Evolutionary conservation across 1,140 invertebrate genomes (phyloP).

Genomic region (Calephelis nemesis): DNA sequence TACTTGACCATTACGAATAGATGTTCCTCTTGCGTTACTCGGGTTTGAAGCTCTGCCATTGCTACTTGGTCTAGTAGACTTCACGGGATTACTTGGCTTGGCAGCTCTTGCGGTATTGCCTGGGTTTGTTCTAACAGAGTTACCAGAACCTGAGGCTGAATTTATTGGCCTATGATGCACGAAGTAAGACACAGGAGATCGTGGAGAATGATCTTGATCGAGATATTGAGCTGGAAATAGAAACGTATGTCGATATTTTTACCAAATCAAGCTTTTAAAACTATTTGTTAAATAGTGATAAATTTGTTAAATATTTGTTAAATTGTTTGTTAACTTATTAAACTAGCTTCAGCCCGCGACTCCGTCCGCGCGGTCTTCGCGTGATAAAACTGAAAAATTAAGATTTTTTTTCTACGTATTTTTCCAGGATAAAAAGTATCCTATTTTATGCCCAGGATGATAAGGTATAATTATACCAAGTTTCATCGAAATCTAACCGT

Average conservation of each 20-base stretch:
- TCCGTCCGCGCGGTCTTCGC: too few relatives aligned
- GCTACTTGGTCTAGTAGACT: not conserved
- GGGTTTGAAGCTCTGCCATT: not conserved
- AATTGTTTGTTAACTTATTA: too few relatives aligned
- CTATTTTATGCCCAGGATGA: too few relatives aligned
- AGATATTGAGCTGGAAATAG: constrained; percentile 11
- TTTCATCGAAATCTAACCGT: too few relatives aligned
- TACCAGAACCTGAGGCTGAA: not conserved
- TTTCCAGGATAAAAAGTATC: too few relatives aligned
- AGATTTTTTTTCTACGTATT: too few relatives aligned
- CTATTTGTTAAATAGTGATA: not conserved
- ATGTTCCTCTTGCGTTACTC: not conserved
- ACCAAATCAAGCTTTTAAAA: not conserved
- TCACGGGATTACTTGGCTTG: not conserved
- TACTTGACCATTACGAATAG: not conserved
- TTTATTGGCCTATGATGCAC: constrained; percentile 8
- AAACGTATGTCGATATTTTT: not conserved
- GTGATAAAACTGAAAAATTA: too few relatives aligned
- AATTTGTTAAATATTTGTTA: not conserved
- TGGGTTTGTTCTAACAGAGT: not conserved
- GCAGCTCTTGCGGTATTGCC: not conserved
- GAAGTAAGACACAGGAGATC: constrained; percentile 16
- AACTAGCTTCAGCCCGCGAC: too few relatives aligned
- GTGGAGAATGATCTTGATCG: not conserved
- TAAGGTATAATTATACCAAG: too few relatives aligned